Base-by-base conservation (phyloP, 2,888 invertebrate species). In the Clostera curtula region DNA sequence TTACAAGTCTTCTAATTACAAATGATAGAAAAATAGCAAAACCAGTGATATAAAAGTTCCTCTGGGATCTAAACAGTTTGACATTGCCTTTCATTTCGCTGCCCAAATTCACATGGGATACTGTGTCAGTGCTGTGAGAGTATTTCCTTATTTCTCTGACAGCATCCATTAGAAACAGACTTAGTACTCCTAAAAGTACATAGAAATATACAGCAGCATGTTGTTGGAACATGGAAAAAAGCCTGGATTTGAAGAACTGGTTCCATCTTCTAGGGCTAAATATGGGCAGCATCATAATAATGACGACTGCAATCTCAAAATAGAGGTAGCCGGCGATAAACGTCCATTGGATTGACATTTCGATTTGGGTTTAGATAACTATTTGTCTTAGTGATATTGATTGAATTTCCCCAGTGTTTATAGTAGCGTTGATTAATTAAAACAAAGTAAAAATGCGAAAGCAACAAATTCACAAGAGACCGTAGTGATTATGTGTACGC, bases 281-380 rank as follows among this genome's bases (percentile, higher is more conserved):
- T 59, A 93, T 84, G 5, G 84, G 93, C 31, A 92, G 55, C 31
- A 92, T 82, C 43, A 93, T 80, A 5, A 92, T 56, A 14, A 88
- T 57, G 4, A 90, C 85, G 12, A 90, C 46, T 5, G 68, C 86
- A 30, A 93, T 86, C 74, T 93, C 92, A 10, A 85, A 71, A 63
- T 93, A 93, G 14, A 93, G 80, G 63, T 90, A 90, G 17, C 86
- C 85, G 33, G 93, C 92, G 26, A 92, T 88, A 27, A 92, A 76
- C 7, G 90, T 90, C 93, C 93, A 93, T 62, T 93, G 92, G 34
- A 93, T 79, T 67, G 91, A 91, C 93, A 93, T 93, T 32, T 48
- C 85, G 31, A 15, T 5, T 18, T 9, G 8, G 18, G 4, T 18
- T 18, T 8, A n/a, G 4, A 18, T 4, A 18, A 8, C n/a, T n/a